Evolutionary conservation across 1,140 invertebrate species (phyloP).

Genomic region (Propsilocerus akamusi): DNA sequence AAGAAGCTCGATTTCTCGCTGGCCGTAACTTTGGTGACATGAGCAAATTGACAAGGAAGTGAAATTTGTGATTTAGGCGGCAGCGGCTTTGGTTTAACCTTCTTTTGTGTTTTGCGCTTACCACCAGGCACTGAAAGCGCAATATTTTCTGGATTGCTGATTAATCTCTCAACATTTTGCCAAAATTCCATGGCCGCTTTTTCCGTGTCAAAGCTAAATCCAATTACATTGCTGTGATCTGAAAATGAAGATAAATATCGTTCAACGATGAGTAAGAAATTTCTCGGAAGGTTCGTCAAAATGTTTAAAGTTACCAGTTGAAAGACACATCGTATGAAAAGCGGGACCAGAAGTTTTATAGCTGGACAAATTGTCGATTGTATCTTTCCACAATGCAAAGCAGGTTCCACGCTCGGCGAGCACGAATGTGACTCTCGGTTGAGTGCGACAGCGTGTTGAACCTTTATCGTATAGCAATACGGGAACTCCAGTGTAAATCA

Average conservation of each 20-base stretch:
- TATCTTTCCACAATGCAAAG: conserved; percentile 69
- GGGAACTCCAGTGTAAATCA: conserved; percentile 63
- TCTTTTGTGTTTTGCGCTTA: conserved; percentile 30
- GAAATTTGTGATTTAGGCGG: conserved; percentile 71
- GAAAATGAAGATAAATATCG: conserved; percentile 4
- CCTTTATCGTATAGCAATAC: conserved; percentile 61
- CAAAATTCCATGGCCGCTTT: conserved; percentile 52
- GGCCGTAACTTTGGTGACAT: conserved; percentile 62
- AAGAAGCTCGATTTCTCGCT: conserved; percentile 44
- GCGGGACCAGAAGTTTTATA: conserved; percentile 42
- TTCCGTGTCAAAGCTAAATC: conserved; percentile 59
- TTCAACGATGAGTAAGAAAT: background rate
- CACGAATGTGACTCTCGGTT: conserved; percentile 52
- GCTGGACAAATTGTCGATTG: conserved; percentile 48
- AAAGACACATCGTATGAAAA: conserved; percentile 68
- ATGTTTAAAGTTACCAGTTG: conserved; percentile 22
- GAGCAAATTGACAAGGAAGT: conserved; percentile 70
- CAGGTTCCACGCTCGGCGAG: conserved; percentile 71
- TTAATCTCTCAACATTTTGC: conserved; percentile 45
- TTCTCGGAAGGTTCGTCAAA: background rate
- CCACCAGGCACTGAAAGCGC: conserved; percentile 44
- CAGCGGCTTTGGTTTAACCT: conserved; percentile 32
- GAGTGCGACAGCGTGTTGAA: conserved; percentile 44
- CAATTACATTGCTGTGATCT: conserved; percentile 31
- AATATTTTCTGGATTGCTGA: conserved; percentile 63